A percentile compares a stretch with the other conserved stretches of the same genome.
phyloP scores from a whole-genome alignment of 1,140 invertebrate genomes.

The Hypothenemus hampei region DNA sequence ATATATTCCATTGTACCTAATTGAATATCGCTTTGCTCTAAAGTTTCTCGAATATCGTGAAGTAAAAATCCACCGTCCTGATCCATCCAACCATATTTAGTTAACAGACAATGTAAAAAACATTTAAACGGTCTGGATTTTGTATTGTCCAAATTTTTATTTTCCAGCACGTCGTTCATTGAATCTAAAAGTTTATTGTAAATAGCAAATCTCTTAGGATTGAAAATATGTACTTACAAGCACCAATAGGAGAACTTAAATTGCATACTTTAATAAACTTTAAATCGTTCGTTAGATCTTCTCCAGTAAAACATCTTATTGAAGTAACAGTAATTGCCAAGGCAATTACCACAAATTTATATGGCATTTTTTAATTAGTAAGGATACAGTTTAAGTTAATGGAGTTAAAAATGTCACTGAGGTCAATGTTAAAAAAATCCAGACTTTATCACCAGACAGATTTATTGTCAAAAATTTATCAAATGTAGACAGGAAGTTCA shows the following conservation, averaged over 20 bases:
- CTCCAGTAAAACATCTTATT: constrained; percentile 8
- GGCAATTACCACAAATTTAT: no score
- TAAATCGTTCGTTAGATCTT: constrained; percentile 32
- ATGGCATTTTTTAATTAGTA: no score
- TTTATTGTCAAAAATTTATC: no score
- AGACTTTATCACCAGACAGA: no score
- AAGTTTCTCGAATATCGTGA: constrained; percentile 32
- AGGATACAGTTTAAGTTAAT: no score
- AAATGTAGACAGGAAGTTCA: no score
- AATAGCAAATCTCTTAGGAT: background rate
- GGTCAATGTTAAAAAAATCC: no score
- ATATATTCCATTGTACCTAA: constrained; percentile 34
- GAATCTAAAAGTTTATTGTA: constrained; percentile 21
- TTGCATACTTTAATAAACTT: constrained; percentile 36
- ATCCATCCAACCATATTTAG: constrained; percentile 40
- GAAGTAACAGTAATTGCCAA: no score
- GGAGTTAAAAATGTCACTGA: no score
- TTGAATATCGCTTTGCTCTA: constrained; percentile 33
- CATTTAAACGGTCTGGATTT: constrained; percentile 33
- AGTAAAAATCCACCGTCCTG: constrained; percentile 36
- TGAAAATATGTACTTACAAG: constrained; percentile 32
- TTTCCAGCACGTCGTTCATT: constrained; percentile 36
- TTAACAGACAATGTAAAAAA: constrained; percentile 37
- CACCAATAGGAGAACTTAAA: constrained; percentile 32
- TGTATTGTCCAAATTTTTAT: constrained; percentile 30